Conservation (phyloP, 2,797 vertebrate species). For the Acrocephalus scirpaceus region DNA sequence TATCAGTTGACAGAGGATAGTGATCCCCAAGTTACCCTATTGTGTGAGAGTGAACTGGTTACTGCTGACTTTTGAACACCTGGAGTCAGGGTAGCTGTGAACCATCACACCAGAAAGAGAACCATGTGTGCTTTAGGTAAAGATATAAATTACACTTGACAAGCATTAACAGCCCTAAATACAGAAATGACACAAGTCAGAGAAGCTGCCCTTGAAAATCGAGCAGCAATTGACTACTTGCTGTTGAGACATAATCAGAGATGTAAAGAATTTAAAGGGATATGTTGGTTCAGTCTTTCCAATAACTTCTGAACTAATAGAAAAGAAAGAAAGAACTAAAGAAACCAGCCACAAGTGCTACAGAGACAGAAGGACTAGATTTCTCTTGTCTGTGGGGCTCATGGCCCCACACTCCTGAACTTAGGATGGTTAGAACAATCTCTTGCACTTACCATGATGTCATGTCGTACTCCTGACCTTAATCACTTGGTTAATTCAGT, state of each 20-base stretch:
- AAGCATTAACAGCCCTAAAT: background rate
- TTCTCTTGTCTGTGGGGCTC: background rate
- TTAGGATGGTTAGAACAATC: background rate
- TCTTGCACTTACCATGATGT: background rate
- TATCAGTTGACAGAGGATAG: background rate
- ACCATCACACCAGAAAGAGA: background rate
- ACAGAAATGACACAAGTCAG: background rate
- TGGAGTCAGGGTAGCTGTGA: background rate
- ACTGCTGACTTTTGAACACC: background rate
- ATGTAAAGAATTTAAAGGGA: background rate
- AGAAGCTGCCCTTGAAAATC: background rate
- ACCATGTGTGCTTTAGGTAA: background rate
- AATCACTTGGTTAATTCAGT: background rate
- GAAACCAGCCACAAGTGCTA: background rate
- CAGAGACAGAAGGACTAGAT: background rate
- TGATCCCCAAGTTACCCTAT: background rate
- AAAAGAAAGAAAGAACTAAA: background rate
- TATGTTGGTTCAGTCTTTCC: background rate
- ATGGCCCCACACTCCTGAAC: background rate
- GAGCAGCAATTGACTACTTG: background rate
- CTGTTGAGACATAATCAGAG: background rate
- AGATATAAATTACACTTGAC: background rate
- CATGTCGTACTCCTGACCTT: background rate
- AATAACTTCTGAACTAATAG: background rate
- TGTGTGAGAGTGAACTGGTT: background rate